Percentiles rank a stretch among this genome's conserved stretches.
Evolutionary conservation across 2,797 vertebrate species (phyloP).

Genomic region (Anguilla megastoma): DNA sequence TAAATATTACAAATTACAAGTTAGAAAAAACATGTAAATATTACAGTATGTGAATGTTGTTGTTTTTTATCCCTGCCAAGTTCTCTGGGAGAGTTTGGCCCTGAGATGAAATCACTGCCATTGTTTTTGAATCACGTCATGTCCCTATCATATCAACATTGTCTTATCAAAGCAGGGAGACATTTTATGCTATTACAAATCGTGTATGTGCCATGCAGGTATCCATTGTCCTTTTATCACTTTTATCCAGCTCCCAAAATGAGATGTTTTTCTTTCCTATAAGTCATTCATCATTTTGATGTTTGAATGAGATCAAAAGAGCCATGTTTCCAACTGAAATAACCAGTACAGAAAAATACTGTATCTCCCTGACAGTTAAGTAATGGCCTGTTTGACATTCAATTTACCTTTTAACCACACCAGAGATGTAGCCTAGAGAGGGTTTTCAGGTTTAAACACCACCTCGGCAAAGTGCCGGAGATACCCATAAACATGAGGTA

Average conservation of each 20-base stretch:
- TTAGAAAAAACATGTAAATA: not conserved
- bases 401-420: not conserved
- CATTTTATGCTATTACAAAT: not conserved
- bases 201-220: not conserved
- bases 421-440: not conserved
- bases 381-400: slow-evolving; percentile 5
- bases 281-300: slow-evolving; percentile 16
- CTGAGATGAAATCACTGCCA: not conserved
- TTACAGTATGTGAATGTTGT: slow-evolving; percentile 16
- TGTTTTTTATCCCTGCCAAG: slow-evolving; percentile 52
- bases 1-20: not conserved
- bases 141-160: not conserved
- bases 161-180: not conserved
- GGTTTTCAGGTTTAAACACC: not conserved
- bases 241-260: not conserved
- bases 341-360: not conserved
- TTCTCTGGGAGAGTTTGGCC: not conserved
- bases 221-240: not conserved
- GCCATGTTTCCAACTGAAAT: slow-evolving; percentile 6
- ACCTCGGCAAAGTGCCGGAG: not conserved
- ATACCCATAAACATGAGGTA: not conserved
- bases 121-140: not conserved
- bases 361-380: not conserved
- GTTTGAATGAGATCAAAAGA: slow-evolving; percentile 22
- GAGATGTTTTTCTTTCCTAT: slow-evolving; percentile 14